Evolutionary conservation across 1,140 invertebrate species (phyloP).

Genomic region (Batillaria attramentaria): DNA sequence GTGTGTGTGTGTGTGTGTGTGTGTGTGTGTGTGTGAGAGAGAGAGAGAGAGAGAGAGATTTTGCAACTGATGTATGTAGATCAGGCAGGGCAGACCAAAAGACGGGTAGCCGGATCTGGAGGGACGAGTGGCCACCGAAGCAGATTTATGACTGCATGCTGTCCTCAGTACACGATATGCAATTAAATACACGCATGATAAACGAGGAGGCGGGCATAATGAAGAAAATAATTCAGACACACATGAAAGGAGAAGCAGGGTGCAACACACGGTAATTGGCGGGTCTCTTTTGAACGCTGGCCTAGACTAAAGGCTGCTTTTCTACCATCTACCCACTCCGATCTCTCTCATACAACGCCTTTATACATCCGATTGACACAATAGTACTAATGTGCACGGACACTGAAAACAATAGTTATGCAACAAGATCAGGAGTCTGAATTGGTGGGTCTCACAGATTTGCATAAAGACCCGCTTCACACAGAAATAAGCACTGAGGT

Average conservation of each 20-base stretch:
- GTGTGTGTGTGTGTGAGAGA: too few species aligned
- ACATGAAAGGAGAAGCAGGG: slow-evolving; percentile 8
- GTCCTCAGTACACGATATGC: slow-evolving; percentile 20
- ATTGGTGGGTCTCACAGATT: background rate
- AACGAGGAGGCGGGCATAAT: slow-evolving; percentile 6
- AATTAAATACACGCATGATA: slow-evolving; percentile 24
- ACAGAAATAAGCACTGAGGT: too few species aligned
- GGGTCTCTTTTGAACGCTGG: background rate
- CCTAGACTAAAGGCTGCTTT: too few species aligned
- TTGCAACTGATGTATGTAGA: too few species aligned
- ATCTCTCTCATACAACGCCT: background rate
- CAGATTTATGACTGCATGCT: slow-evolving; percentile 15
- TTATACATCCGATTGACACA: slow-evolving; percentile 3
- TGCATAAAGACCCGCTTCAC: background rate
- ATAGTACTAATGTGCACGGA: too few species aligned
- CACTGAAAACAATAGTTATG: background rate
- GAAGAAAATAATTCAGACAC: background rate
- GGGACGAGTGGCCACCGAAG: slow-evolving; percentile 29
- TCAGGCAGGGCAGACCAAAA: too few species aligned
- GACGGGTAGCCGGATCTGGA: too few species aligned
- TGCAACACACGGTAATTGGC: slow-evolving; percentile 2
- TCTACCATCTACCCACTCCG: too few species aligned
- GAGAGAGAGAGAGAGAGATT: too few species aligned
- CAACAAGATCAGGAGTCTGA: slow-evolving; percentile 14
- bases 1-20: too few species aligned